Conservation (phyloP, 2,888 invertebrate genomes). For the Thera britannica region DNA sequence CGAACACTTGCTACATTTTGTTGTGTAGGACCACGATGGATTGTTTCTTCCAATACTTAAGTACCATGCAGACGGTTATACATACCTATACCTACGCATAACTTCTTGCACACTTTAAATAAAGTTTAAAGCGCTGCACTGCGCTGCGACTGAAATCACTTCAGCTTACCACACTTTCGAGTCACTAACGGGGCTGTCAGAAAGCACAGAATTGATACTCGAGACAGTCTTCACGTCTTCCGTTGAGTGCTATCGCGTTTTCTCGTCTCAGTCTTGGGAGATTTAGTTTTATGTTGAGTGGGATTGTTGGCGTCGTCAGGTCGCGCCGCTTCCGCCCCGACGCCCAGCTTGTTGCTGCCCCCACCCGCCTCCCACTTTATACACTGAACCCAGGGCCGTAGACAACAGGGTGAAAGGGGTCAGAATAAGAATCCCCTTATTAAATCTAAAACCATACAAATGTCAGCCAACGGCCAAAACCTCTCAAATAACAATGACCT, state of each 20-base stretch:
- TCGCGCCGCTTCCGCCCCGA: conserved; percentile 69
- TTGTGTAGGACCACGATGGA: conserved; percentile 8
- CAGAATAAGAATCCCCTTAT: conserved; percentile 29
- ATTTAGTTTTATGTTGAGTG: conserved; percentile 77
- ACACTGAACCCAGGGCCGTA: conserved; percentile 31
- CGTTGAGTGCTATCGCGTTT: conserved; percentile 66
- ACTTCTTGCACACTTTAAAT: conserved; percentile 11
- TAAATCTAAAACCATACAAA: conserved; percentile 17
- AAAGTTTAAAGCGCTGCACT: conserved; percentile 17
- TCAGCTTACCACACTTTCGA: conserved; percentile 31
- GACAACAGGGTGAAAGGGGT: conserved; percentile 35
- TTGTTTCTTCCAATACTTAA: conserved; percentile 1
- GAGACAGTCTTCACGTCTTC: conserved; percentile 56
- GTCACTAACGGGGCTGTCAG: conserved; percentile 41
- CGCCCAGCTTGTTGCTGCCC: conserved; percentile 63
- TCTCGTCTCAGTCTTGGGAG: conserved; percentile 60
- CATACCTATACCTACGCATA: conserved; percentile 6
- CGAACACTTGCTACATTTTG: background rate
- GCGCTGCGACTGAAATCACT: conserved; percentile 27
- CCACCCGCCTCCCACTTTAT: conserved; percentile 35
- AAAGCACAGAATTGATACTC: conserved; percentile 55
- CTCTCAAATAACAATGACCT: background rate
- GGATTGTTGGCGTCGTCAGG: conserved; percentile 72
- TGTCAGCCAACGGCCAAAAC: background rate
- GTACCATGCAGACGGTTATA: background rate